phyloP scores from a whole-genome alignment of 2,113 vertebrate species.

The Myiopsitta monachus region DNA sequence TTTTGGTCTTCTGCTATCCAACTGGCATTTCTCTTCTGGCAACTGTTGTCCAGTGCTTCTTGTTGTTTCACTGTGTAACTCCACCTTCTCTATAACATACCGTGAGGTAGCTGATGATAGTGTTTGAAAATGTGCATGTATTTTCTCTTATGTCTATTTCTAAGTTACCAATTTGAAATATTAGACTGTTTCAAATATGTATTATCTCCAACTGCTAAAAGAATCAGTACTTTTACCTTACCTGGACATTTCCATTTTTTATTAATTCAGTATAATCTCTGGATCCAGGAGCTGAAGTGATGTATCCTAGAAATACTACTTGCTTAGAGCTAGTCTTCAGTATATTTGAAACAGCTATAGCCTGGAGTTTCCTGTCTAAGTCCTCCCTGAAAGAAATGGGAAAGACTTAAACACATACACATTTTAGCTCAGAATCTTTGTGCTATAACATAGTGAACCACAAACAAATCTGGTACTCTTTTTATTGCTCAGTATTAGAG shows the following conservation, averaged over 20 bases:
- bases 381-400: conserved; percentile 72
- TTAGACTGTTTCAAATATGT: background rate
- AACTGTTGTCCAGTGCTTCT: background rate
- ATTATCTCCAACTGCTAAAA: background rate
- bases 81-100: background rate
- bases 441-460: background rate
- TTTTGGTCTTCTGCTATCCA: background rate
- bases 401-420: background rate
- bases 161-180: background rate
- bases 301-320: conserved; percentile 75
- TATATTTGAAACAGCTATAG: conserved; percentile 71
- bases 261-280: conserved; percentile 76
- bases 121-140: background rate
- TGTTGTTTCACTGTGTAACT: background rate
- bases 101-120: background rate
- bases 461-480: background rate
- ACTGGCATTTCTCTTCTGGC: background rate
- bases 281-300: conserved; percentile 77
- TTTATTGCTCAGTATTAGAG: background rate
- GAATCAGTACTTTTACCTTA: background rate
- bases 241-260: conserved; percentile 72
- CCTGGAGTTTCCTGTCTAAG: conserved; percentile 77
- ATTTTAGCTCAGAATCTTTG: background rate
- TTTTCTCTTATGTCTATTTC: background rate
- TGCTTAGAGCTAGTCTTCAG: conserved; percentile 68